Evolutionary conservation across 53 echinoderm and acorn worm species (phyloP), one percentile per base, ranked within the genome.

Genomic region (Echinometra lucunter): DNA sequence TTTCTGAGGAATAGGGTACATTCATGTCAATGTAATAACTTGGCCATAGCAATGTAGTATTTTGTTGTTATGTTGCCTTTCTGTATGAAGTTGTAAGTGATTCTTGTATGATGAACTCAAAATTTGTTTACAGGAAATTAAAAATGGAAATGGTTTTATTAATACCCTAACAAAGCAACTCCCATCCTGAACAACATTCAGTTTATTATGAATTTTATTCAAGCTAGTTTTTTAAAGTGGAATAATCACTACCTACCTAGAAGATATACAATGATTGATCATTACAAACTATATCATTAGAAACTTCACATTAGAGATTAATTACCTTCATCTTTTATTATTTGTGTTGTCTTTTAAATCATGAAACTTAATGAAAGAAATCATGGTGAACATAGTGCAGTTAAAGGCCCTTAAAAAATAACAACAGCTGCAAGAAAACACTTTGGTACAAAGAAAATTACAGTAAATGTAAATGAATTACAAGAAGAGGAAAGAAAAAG

Each of bases 21-120:
- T 69, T 40, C 42, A 40, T 78, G 78, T 78, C 78, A 78, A 78
- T 78, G 78, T 42, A 78, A 78, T 78, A 78, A 78, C 78, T 78
- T 42, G 42, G 42, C 42, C 78, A 42, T 38, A 78, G 38, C 38
- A 78, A 78, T 78, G 38, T 42, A 78, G 40, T 42, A 21, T 78
- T 78, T 78, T 18, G 42, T 21, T 42, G 19, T 21, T 42, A n/a
- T n/a, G n/a, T 78, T 42, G 11, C 69, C 23, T 6, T 18, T 42
- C 21, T 23, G 38, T 42, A 40, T 78, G 11, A 72, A 34, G 3
- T 13, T 30, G 53, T 53, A 72, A 35, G 0, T 72, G 32, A 70
- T 70, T 13, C 32, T 70, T 63, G 23, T 21, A 21, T 63, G 21
- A 15, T 63, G 21, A 63, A 63, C 63, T 63, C 0, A 63, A 0